A percentile compares a stretch with the other conserved stretches of the same genome.
Conservation (phyloP, 2,797 vertebrate genomes). For the Acanthurus tractus region DNA sequence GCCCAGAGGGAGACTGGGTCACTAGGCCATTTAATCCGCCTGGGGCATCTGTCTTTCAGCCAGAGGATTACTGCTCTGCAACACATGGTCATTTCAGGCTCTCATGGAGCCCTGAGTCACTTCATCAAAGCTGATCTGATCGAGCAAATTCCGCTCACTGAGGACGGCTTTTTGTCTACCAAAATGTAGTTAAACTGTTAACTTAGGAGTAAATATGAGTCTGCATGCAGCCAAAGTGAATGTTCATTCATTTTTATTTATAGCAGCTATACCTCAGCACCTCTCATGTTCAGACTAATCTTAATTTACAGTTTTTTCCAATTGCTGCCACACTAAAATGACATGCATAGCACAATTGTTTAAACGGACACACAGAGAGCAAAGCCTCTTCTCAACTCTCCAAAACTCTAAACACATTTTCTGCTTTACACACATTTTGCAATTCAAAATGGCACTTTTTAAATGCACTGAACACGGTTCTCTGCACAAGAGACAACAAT, state of each 20-base stretch:
- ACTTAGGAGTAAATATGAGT: neutral
- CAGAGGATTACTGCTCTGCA: constrained; percentile 54
- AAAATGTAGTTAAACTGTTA: neutral
- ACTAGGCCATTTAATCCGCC: constrained; percentile 43
- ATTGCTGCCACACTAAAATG: too few species aligned
- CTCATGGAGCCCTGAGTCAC: constrained; percentile 5
- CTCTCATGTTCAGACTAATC: neutral
- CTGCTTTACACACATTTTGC: too few species aligned
- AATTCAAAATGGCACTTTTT: too few species aligned
- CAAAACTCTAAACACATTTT: too few species aligned
- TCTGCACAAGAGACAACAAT: too few species aligned
- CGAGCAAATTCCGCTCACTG: neutral
- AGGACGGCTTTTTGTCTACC: neutral
- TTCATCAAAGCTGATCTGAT: constrained; percentile 24
- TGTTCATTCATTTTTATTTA: neutral
- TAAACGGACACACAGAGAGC: too few species aligned
- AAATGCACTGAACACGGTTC: too few species aligned
- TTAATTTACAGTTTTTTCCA: neutral
- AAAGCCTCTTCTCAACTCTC: too few species aligned
- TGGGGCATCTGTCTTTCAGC: constrained; percentile 31
- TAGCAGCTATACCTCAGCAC: neutral
- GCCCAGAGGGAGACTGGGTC: constrained; percentile 20
- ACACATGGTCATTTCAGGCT: constrained; percentile 7
- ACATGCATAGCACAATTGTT: too few species aligned
- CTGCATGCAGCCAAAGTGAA: neutral